These are phyloP conservation scores for Cephus pulcher DNA, from an alignment of 2,888 invertebrate species.

Conservation along the genomic window DNA sequence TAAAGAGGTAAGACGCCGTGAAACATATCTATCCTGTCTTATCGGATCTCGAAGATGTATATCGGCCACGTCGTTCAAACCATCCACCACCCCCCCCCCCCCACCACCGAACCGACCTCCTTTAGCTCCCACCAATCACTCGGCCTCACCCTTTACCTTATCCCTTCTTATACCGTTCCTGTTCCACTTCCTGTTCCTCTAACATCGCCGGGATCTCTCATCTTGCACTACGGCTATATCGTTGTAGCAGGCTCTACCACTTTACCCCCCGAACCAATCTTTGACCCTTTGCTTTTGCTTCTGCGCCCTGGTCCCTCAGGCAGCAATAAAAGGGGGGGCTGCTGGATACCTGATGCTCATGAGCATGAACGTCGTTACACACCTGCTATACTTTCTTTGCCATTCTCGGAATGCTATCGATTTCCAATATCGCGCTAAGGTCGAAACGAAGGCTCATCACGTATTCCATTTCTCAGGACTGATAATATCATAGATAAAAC, in stretches of 20 bases:
- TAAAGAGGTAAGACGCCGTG: slow-evolving; percentile 60
- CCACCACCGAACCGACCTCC: background rate
- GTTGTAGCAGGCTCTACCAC: background rate
- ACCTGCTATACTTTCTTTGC: slow-evolving; percentile 31
- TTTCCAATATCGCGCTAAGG: slow-evolving; percentile 41
- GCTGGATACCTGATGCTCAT: background rate
- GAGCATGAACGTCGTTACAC: slow-evolving; percentile 28
- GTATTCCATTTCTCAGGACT: slow-evolving; percentile 48
- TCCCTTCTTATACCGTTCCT: slow-evolving; percentile 7
- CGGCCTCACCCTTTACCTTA: slow-evolving; percentile 13
- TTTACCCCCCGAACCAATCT: slow-evolving; percentile 2
- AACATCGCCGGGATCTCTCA: background rate
- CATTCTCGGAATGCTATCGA: slow-evolving; percentile 45
- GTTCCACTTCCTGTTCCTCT: slow-evolving; percentile 14
- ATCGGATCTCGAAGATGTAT: slow-evolving; percentile 62
- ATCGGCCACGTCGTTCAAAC: slow-evolving; percentile 34
- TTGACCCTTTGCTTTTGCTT: slow-evolving; percentile 9
- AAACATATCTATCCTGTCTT: slow-evolving; percentile 63
- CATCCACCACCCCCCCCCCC: background rate
- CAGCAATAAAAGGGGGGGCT: background rate
- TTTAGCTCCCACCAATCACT: background rate
- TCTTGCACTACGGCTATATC: no score
- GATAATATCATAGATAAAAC: slow-evolving; percentile 43
- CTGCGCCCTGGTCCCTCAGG: background rate
- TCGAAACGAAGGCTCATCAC: slow-evolving; percentile 45